Evolutionary conservation across 23 tunicate genomes (phyloP).

Genomic region (Aplidium turbinatum): DNA sequence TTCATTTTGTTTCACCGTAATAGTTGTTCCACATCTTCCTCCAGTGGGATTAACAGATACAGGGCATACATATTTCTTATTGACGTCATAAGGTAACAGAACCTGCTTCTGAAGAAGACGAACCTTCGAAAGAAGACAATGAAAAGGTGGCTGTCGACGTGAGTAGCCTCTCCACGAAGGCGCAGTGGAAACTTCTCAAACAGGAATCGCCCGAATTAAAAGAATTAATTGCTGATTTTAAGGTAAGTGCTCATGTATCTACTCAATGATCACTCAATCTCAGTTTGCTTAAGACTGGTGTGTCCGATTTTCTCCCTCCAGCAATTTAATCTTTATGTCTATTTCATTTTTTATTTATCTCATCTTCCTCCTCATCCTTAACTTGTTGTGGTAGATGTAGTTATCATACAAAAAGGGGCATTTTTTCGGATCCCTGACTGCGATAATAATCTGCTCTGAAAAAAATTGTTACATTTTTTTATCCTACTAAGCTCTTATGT

Average conservation of each 20-base stretch:
- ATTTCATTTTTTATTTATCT: background rate
- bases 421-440: no score
- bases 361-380: no score
- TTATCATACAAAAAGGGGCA: no score
- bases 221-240: conserved; percentile 65
- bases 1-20: no score
- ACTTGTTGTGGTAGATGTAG: no score
- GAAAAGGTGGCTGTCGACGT: conserved; percentile 57
- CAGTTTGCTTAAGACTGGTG: background rate
- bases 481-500: no score
- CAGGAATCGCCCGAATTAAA: conserved; percentile 79
- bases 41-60: no score
- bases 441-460: no score
- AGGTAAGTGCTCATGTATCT: conserved; percentile 32
- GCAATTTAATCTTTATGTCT: background rate
- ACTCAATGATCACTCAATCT: background rate
- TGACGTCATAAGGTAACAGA: no score
- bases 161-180: conserved; percentile 53
- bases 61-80: no score
- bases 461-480: no score
- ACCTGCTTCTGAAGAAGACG: background rate
- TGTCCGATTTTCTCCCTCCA: background rate
- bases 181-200: conserved; percentile 77
- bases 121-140: background rate
- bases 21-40: no score